Conservation (phyloP, 2,797 vertebrate species). For the Alosa sapidissima region DNA sequence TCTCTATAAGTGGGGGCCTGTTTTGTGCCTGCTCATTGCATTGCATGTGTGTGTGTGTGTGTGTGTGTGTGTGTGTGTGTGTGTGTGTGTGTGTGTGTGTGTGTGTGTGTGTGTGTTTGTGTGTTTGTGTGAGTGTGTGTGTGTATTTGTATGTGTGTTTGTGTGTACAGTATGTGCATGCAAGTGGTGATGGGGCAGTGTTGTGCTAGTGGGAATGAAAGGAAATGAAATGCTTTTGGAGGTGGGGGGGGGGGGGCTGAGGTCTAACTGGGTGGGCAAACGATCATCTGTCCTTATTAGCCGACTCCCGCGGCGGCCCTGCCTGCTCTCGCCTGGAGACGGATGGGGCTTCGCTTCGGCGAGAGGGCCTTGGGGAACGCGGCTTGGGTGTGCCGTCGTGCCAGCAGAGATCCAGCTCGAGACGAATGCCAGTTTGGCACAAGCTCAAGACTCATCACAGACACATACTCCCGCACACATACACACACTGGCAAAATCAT, state of each 20-base stretch:
- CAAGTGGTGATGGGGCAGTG: no score
- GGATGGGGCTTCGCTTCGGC: neutral
- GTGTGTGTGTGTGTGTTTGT: neutral
- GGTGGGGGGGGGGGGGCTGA: neutral
- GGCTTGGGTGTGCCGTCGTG: neutral
- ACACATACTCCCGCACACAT: neutral
- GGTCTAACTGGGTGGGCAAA: neutral
- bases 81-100: neutral
- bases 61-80: constrained; percentile 6
- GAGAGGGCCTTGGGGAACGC: neutral
- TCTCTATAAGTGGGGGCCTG: neutral
- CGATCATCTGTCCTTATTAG: neutral
- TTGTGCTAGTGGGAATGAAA: neutral
- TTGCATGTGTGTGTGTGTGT: neutral
- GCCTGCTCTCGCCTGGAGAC: neutral
- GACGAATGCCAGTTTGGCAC: constrained; percentile 20
- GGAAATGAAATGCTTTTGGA: neutral
- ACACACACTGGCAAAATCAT: neutral
- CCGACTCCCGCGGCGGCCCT: neutral
- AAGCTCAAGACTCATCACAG: constrained; percentile 18
- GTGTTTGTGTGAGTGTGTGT: neutral
- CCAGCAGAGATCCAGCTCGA: constrained; percentile 19
- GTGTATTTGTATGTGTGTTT: neutral
- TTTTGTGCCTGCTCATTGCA: neutral
- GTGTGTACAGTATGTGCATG: neutral